phyloP scores from a whole-genome alignment of 1,140 invertebrate genomes.

The Pygmarrhopalites habei region DNA sequence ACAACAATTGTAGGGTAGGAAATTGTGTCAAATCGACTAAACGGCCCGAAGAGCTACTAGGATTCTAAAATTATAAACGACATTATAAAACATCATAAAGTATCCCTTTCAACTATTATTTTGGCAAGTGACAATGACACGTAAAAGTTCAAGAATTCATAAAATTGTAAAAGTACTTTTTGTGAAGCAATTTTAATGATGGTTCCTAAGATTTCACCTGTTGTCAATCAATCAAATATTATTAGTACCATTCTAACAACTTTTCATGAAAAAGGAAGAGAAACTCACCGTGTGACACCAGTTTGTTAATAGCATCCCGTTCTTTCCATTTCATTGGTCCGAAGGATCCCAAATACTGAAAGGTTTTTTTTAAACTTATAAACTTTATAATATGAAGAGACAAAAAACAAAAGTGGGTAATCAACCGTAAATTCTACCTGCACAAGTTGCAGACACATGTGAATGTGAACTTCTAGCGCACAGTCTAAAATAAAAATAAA shows the following conservation, averaged over 20 bases:
- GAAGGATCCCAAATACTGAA: slow-evolving; percentile 49
- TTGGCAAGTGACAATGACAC: no score
- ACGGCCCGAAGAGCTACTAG: slow-evolving; percentile 25
- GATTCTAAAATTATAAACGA: slow-evolving; percentile 37
- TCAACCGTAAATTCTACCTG: slow-evolving; percentile 44
- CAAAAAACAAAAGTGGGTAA: no score
- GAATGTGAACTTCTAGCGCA: slow-evolving; percentile 46
- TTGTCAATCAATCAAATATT: no score
- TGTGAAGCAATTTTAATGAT: slow-evolving; percentile 41
- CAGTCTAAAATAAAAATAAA: no score
- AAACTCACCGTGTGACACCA: slow-evolving; percentile 47
- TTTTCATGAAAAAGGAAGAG: no score
- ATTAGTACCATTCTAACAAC: no score
- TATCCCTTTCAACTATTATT: no score
- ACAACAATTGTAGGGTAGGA: slow-evolving; percentile 29
- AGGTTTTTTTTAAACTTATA: no score
- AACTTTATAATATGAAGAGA: no score
- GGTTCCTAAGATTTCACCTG: slow-evolving; percentile 44
- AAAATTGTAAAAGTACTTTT: no score
- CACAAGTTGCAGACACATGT: slow-evolving; percentile 46
- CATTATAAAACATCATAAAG: no score
- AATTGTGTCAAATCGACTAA: slow-evolving; percentile 36
- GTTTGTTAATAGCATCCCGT: slow-evolving; percentile 45
- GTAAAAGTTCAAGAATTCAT: no score
- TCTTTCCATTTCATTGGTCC: slow-evolving; percentile 49